Base-by-base conservation (phyloP, 2,113 vertebrate species). In the Clarias macrocephalus region DNA sequence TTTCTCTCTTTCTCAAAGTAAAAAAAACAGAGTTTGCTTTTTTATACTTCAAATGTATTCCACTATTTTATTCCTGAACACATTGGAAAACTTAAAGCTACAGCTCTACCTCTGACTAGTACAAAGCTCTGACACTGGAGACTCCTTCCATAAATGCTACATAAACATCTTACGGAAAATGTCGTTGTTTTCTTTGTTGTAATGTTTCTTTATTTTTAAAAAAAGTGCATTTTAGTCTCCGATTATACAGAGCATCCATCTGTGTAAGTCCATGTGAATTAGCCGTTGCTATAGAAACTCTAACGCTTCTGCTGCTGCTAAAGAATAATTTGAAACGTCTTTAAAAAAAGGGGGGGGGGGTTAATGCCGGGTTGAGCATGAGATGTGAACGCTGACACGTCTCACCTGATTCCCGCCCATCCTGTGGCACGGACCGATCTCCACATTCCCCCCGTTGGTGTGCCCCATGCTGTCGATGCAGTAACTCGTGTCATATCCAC, bases 381-480 rank as follows among this genome's bases (percentile, higher is more conserved):
- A 72, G 33, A 37, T 21, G 7, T 10, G 68, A 72, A 68, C 1
- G 30, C 68, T 23, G 28, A 16, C 33, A 19, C 2, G 21, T 13
- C 65, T 86, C 62, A 99, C 98, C 97, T 99, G 98, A 89, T 99
- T 99, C 52, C 98, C 98, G 21, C 98, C 98, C 98, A 99, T 99
- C 88, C 97, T 95, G 91, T 99, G 98, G 90, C 98, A 99, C 0
- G 98, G 98, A 37, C 98, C 98, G 0, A 97, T 96, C 90, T 99
- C 98, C 63, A 98, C 95, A 1, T 94, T 95, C 6, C 98, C 98
- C 73, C 98, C 98, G 0, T 99, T 98, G 7, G 96, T 98, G 91
- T 96, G 97, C 9, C 98, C 98, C 98, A 99, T 99, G 93, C 98
- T 99, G 90, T 99, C 98, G 0, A 99, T 99, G 92, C 98, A 99